Percentiles rank a stretch among this genome's conserved stretches.
Conservation (phyloP, 2,113 vertebrate genomes). For the Pomatostomus ruficeps region DNA sequence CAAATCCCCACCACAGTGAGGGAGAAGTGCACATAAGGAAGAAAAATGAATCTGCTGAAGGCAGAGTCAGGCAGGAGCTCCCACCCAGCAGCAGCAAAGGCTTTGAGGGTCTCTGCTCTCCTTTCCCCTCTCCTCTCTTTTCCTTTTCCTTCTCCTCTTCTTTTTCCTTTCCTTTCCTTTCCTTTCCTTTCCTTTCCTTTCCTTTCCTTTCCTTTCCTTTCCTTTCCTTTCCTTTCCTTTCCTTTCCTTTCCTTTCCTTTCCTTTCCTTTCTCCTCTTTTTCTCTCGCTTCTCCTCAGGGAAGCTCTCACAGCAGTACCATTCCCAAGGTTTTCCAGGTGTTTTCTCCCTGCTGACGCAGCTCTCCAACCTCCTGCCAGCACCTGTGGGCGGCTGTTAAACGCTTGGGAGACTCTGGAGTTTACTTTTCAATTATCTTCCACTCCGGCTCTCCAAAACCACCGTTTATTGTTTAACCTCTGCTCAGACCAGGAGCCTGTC, state of each 20-base stretch:
- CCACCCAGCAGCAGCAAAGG: background rate
- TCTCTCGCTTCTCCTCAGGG: background rate
- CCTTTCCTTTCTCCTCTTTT: too few species aligned
- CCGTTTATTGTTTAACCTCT: background rate
- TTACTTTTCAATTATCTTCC: background rate
- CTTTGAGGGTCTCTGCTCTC: background rate
- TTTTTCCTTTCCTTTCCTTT: background rate
- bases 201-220: too few species aligned
- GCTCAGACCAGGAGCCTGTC: background rate
- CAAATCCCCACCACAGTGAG: background rate
- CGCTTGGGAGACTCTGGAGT: background rate
- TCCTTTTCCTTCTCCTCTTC: background rate
- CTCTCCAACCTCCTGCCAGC: background rate
- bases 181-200: background rate
- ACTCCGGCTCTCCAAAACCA: background rate
- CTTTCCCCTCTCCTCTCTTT: background rate
- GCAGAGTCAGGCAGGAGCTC: background rate
- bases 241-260: background rate
- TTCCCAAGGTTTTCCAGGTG: background rate
- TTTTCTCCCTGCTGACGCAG: background rate
- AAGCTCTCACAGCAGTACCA: accelerated
- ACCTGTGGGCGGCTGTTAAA: background rate
- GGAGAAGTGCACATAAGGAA: background rate
- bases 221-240: too few species aligned
- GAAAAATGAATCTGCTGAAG: background rate